Evolutionary conservation across 1,140 invertebrate genomes (phyloP), one percentile per base, ranked within the genome.

Genomic region (Ceratoteleas bidentatus): DNA sequence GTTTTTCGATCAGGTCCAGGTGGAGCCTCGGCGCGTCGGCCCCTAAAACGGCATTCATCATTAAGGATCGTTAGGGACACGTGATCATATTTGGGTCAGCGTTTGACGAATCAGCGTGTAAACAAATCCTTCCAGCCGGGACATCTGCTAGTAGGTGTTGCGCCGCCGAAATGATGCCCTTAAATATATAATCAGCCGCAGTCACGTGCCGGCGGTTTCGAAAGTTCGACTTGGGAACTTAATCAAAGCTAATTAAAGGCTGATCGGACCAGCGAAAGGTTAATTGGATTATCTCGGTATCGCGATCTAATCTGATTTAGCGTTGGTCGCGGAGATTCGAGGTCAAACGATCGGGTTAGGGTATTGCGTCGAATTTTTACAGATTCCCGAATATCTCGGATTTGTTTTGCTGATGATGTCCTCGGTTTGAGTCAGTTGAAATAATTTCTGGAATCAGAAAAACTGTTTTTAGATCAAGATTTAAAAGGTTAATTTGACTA

Each of bases 101-200:
- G 54, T 56, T 66, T 79, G 68, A 79, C 68, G 69, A 73, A 54
- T 79, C 76, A 60, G 62, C 76, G 69, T 73, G 62, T 79, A 79
- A 79, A 72, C 76, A 79, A 79, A 79, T 79, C 68, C 45, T 49
- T 32, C 36, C 14, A 14, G 3, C 7, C 57, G 16, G 32, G 58
- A 78, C 75, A 78, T 78, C 75, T 78, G 75, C 75, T 14, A n/a
- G 33, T 65, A 60, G 53, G 54, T 70, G 66, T 72, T 61, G 58
- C 58, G 60, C 53, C 60, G 65, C 32, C 2, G n/a, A 75, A 16
- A 69, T 56, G 24, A n/a, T 61, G 56, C 64, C 60, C 47, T 70
- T 65, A 64, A 78, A 70, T 78, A 65, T 79, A 66, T 72, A 79
- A 79, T 79, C 76, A 66, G 47, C 49, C 10, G 60, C 45, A 45